Evolutionary conservation across 1,140 invertebrate species (phyloP).

Genomic region (Archivesica marissinica): DNA sequence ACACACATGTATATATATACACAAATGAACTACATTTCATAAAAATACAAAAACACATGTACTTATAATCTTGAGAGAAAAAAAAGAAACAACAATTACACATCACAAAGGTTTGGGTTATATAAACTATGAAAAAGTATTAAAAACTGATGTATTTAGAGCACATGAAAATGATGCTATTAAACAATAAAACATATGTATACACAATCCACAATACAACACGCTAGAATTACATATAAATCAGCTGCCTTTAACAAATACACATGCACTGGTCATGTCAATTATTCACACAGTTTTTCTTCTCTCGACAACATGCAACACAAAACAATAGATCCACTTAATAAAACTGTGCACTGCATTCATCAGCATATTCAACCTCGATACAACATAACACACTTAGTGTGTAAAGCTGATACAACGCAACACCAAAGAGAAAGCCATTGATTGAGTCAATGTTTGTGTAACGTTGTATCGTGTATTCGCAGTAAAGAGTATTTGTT

Average conservation of each 20-base stretch:
- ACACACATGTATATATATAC: not conserved
- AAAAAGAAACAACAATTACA: slow-evolving; percentile 15
- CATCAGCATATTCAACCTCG: too few species aligned
- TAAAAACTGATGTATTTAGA: slow-evolving; percentile 27
- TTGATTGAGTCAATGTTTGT: too few species aligned
- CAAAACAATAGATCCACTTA: too few species aligned
- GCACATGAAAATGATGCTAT: slow-evolving; percentile 2
- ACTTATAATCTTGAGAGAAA: slow-evolving; percentile 9
- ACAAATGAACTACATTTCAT: not conserved
- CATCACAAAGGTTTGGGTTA: slow-evolving; percentile 27
- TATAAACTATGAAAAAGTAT: slow-evolving; percentile 40
- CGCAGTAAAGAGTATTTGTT: too few species aligned
- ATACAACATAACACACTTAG: too few species aligned
- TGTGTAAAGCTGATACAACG: too few species aligned
- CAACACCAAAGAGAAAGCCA: too few species aligned
- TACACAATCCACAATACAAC: slow-evolving; percentile 35
- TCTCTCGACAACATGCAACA: too few species aligned
- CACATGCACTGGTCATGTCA: not conserved
- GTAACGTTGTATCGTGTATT: too few species aligned
- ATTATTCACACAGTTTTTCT: not conserved
- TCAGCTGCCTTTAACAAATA: slow-evolving; percentile 57
- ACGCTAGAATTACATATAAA: not conserved
- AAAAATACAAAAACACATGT: slow-evolving; percentile 24
- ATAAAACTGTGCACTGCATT: too few species aligned
- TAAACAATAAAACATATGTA: slow-evolving; percentile 30